A percentile compares a stretch with the other conserved stretches of the same genome.
These are phyloP conservation scores for Mustelus asterias DNA, from an alignment of 2,113 vertebrate species.

Conservation along the genomic window DNA sequence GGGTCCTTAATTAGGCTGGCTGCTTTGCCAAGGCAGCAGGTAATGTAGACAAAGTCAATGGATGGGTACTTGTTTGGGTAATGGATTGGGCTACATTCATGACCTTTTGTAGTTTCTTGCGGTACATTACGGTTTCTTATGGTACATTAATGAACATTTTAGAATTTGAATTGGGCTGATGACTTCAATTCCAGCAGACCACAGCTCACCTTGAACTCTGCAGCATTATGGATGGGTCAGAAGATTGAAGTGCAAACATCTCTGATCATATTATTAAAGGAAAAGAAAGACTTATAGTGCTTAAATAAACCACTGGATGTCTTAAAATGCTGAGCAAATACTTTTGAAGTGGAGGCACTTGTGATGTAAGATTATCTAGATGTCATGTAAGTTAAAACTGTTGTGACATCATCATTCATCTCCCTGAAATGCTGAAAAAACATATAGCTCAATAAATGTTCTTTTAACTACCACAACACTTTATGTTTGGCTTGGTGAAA, in stretches of 20 bases:
- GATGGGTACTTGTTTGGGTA: no score
- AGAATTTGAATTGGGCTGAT: neutral
- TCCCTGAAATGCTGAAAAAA: neutral
- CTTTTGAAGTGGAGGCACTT: neutral
- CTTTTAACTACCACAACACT: neutral
- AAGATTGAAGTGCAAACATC: neutral
- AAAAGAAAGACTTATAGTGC: neutral
- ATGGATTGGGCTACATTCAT: no score
- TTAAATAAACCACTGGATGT: neutral
- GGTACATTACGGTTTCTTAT: no score
- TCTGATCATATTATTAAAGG: neutral
- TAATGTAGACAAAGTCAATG: no score
- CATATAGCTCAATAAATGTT: neutral
- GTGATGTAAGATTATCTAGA: neutral
- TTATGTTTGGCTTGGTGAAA: no score
- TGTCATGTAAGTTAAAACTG: neutral
- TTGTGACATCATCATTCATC: neutral
- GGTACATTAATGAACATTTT: constrained; percentile 2
- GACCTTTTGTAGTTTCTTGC: no score
- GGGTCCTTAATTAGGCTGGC: no score
- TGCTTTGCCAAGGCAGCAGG: no score
- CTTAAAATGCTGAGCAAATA: neutral
- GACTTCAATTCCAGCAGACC: neutral
- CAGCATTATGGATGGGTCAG: neutral
- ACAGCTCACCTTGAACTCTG: neutral